Evolutionary conservation across 2,888 invertebrate species (phyloP).

Genomic region (Melanostoma mellinum): DNA sequence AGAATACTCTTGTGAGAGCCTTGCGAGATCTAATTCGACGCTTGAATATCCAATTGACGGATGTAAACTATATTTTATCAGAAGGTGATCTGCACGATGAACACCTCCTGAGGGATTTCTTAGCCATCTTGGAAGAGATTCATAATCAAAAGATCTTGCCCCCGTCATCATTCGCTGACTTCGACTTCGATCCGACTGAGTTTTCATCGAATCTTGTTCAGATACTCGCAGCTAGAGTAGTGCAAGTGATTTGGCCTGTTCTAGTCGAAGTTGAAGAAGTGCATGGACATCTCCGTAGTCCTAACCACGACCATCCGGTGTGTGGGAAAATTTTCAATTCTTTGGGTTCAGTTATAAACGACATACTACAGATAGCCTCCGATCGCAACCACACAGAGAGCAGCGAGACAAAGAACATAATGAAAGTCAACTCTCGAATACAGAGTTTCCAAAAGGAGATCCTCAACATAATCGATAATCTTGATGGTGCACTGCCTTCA

Average conservation of each 20-base stretch:
- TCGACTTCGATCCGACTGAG: conserved; percentile 73
- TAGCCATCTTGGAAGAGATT: conserved; percentile 75
- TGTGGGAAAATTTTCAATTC: conserved; percentile 67
- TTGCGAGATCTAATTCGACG: conserved; percentile 76
- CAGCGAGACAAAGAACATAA: conserved; percentile 52
- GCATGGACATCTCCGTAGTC: conserved; percentile 62
- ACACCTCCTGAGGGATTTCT: conserved; percentile 77
- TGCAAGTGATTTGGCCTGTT: conserved; percentile 77
- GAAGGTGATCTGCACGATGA: conserved; percentile 79
- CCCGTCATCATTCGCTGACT: conserved; percentile 55
- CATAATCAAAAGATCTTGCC: conserved; percentile 73
- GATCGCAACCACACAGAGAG: background rate
- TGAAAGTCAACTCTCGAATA: conserved; percentile 75
- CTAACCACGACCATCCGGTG: conserved; percentile 71
- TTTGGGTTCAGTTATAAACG: conserved; percentile 74
- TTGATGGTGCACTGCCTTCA: conserved; percentile 27
- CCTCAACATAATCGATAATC: conserved; percentile 32
- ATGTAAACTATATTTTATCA: conserved; percentile 78
- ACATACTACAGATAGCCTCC: conserved; percentile 75
- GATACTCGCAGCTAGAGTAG: conserved; percentile 77
- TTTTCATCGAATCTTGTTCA: conserved; percentile 76
- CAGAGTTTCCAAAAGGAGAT: conserved; percentile 74
- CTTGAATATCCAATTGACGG: conserved; percentile 77
- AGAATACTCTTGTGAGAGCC: conserved; percentile 72
- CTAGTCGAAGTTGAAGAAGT: conserved; percentile 76